Conservation (phyloP, 2,113 vertebrate genomes). For the Malaclemys terrapin region DNA sequence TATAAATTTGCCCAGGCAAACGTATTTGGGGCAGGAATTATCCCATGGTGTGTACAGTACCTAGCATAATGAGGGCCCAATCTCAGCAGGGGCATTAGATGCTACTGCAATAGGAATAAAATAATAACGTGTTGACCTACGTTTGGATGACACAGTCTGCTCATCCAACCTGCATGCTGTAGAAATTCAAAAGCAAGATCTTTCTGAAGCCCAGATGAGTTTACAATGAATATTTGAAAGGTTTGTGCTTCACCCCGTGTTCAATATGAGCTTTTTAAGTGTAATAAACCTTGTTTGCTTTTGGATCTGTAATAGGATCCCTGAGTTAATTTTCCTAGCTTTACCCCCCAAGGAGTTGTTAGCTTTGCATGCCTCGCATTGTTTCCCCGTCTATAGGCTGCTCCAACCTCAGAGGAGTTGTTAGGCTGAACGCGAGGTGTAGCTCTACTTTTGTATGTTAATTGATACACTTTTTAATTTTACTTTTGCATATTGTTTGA, state of each 20-base stretch:
- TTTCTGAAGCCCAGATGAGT: neutral
- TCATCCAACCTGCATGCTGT: neutral
- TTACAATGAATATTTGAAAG: neutral
- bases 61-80: fast-evolving
- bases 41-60: neutral
- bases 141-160: fast-evolving
- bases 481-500: conserved; percentile 75
- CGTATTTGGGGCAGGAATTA: neutral
- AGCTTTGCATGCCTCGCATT: conserved; percentile 6
- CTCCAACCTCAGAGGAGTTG: conserved; percentile 56
- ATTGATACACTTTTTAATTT: conserved; percentile 77
- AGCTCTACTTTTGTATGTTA: conserved; percentile 75
- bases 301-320: neutral
- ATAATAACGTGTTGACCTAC: neutral
- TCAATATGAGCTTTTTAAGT: neutral
- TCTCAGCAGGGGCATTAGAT: neutral
- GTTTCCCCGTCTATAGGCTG: conserved; percentile 28
- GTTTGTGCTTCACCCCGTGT: neutral
- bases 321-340: neutral
- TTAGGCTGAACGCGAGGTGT: conserved; percentile 46
- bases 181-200: neutral
- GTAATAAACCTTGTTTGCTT: conserved; percentile 27
- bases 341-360: conserved; percentile 11
- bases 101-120: fast-evolving
- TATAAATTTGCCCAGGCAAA: conserved; percentile 76